Evolutionary conservation across 2,797 vertebrate genomes (phyloP).

Genomic region (Pitangus sulphuratus): DNA sequence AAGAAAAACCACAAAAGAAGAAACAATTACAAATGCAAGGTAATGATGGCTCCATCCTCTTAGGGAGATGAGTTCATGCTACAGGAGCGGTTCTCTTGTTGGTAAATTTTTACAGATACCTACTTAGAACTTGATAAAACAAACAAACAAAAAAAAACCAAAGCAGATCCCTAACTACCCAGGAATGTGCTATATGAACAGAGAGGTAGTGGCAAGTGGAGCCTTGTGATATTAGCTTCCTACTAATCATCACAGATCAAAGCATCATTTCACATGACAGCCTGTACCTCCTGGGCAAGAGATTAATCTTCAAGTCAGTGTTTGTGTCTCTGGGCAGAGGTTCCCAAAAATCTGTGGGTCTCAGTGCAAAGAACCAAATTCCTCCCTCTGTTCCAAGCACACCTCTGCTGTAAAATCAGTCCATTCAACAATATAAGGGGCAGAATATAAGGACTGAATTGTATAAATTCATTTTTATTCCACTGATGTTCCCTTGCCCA

Average conservation of each 20-base stretch:
- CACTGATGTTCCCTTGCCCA: constrained; percentile 3
- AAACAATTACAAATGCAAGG: neutral
- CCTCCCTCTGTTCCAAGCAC: neutral
- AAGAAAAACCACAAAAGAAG: neutral
- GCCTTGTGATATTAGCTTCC: neutral
- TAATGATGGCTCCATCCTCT: neutral
- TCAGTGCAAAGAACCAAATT: neutral
- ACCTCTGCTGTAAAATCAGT: neutral
- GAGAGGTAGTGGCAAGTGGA: neutral
- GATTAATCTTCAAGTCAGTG: neutral
- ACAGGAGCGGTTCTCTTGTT: neutral
- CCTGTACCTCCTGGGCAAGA: neutral
- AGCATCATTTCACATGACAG: neutral
- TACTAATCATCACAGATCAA: neutral
- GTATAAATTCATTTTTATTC: constrained; percentile 55
- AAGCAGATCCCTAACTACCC: neutral
- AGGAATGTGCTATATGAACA: neutral
- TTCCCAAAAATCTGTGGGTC: neutral
- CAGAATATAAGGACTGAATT: constrained; percentile 3
- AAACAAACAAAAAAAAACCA: neutral
- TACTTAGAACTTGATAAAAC: neutral
- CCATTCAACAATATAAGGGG: neutral
- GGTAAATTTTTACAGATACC: neutral
- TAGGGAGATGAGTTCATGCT: neutral
- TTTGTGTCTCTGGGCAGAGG: neutral